Conservation (phyloP, 2,888 invertebrate species). For the Nephrocerus scutellatus region DNA sequence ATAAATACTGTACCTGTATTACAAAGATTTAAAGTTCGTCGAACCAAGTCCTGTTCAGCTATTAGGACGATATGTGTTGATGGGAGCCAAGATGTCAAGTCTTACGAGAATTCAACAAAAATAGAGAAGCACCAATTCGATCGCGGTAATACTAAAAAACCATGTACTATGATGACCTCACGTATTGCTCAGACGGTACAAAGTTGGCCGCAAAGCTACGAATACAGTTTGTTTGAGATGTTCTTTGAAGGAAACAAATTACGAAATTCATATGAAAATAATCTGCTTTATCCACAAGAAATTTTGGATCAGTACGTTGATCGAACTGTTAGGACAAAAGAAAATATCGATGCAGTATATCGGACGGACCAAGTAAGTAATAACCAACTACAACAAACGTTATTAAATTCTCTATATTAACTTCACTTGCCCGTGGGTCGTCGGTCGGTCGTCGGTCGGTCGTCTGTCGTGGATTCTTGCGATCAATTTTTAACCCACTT, state of each 20-base stretch:
- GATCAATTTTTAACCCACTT: too few relatives aligned
- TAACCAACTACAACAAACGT: too few relatives aligned
- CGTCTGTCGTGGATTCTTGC: too few relatives aligned
- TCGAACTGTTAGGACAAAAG: slow-evolving; percentile 33
- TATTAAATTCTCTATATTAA: too few relatives aligned
- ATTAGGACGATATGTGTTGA: slow-evolving; percentile 49
- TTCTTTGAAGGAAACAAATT: slow-evolving; percentile 49
- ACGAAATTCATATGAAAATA: slow-evolving; percentile 31
- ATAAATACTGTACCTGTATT: slow-evolving; percentile 47
- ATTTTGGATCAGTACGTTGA: slow-evolving; percentile 57
- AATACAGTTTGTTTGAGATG: slow-evolving; percentile 66
- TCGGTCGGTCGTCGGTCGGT: too few relatives aligned
- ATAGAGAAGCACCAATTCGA: too few relatives aligned
- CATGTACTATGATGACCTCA: slow-evolving; percentile 19
- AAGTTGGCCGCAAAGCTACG: slow-evolving; percentile 65
- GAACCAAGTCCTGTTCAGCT: slow-evolving; percentile 62
- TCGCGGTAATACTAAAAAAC: slow-evolving; percentile 11
- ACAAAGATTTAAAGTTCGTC: slow-evolving; percentile 48
- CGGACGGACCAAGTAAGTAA: slow-evolving; percentile 24
- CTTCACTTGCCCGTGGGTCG: too few relatives aligned
- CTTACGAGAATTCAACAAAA: too few relatives aligned
- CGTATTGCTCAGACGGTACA: slow-evolving; percentile 62
- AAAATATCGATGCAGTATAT: slow-evolving; percentile 24
- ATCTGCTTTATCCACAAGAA: slow-evolving; percentile 49
- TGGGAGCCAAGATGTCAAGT: too few relatives aligned